Evolutionary conservation across 1,140 invertebrate species (phyloP), one percentile per base, ranked within the genome.

Genomic region (Spodoptera frugiperda): DNA sequence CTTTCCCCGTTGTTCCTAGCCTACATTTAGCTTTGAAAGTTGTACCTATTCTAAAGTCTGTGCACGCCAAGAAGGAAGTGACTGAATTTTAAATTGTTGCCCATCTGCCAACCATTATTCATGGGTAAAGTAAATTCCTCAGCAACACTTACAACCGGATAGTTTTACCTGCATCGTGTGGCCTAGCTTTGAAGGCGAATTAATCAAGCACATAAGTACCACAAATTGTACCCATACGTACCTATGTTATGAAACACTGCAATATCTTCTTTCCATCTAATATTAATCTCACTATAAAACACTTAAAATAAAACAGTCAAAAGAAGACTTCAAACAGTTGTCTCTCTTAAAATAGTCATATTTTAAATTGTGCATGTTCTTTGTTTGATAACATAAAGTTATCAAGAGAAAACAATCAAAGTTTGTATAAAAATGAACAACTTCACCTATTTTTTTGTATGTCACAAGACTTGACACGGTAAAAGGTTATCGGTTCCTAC

Each of bases 51-150:
- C 44, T 48, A n/a, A 21, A 67, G 63, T 67, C 63, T 21, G 44
- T 25, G 44, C 63, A 67, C 44, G 63, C 63, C 44, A 49, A 49
- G 44, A 67, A 67, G 63, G 63, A 49, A 67, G 21, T 67, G 17
- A 49, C 46, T 67, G 63, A 11, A 67, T 67, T 67, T 67, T 67
- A 30, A 67, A 48, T 67, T 67, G 63, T 67, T 25, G 48, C 44
- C 44, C 63, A 67, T 67, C 63, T 49, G 63, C 44, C 39, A 25
- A 21, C 63, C 33, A 25, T 48, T 65, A 48, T 65, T 39, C 39
- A 67, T 25, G 17, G 17, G 48, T 48, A 19, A 48, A 44, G 46
- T 15, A 25, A 67, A 67, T 67, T 67, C 44, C 63, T 15, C 63
- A 67, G 19, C 63, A 49, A 19, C 14, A 48, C 44, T 44, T 44